Evolutionary conservation across 2,797 vertebrate species (phyloP), one percentile per base, ranked within the genome.

Genomic region (Hyperoplus immaculatus): DNA sequence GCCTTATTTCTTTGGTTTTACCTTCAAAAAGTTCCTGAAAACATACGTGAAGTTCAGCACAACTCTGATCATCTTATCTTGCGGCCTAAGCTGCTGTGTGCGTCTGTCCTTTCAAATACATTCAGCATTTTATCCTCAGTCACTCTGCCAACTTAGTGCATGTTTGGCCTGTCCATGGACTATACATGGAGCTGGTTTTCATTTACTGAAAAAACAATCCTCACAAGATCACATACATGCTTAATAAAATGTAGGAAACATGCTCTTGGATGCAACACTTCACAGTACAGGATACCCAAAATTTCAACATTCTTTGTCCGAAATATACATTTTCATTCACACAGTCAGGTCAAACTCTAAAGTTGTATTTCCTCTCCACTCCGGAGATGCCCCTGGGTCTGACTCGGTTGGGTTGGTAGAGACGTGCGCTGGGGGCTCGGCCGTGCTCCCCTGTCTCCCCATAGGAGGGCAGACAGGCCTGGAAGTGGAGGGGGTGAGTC

Each of bases 371-470:
- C 78, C 77, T 73, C 68, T 77, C 73, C 45, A 60, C 8, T 63
- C 50, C 67, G 83, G 83, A 93, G 92, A 87, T 4, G 55, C 36
- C 42, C 14, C 51, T 1, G 72, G 11, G 4, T n/a, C 53, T 67
- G 87, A 88, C 16, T 29, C 29, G 29, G 21, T 88, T 15, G 78
- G 74, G 39, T 42, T 80, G 71, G 43, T 93, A 53, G 63, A 90
- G 75, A 80, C 87, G n/a, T 91, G 89, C 36, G 49, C 78, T 0
- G 93, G 91, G 58, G 91, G 86, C n/a, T 93, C 91, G 0, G 91
- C 60, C 0, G 50, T 84, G 55, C 71, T 95, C 14, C 88, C 93
- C 78, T 95, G 93, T 43, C 12, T 76, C 13, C 49, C 78, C 50
- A 80, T 74, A 0, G 38, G n/a, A 0, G 69, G 72, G 21, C 84